phyloP scores from a whole-genome alignment of 2,113 vertebrate genomes.

The Zosterops pallidus region DNA sequence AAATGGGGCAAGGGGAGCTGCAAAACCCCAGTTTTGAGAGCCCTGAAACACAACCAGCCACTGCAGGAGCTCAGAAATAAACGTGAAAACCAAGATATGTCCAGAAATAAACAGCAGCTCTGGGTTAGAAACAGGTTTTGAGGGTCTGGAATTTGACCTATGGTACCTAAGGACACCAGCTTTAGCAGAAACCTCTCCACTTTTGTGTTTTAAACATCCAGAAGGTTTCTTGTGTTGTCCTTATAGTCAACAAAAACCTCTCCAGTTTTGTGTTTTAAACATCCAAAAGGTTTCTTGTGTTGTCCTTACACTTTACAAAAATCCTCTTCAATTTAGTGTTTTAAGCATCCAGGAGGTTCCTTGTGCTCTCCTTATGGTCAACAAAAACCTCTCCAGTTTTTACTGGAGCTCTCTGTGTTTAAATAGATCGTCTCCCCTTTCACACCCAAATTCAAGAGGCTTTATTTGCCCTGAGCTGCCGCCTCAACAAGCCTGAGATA shows the following conservation, averaged over 20 bases:
- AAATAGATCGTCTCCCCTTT: not conserved
- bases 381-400: too few relatives aligned
- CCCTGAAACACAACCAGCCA: not conserved
- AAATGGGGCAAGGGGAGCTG: not conserved
- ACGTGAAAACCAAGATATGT: fast-evolving
- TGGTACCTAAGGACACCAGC: not conserved
- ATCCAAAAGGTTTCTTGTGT: not conserved
- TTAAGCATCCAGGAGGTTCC: not conserved
- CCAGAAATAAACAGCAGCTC: not conserved
- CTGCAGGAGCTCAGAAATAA: not conserved
- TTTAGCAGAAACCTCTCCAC: not conserved
- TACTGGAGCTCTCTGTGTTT: not conserved
- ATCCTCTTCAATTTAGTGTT: fast-evolving
- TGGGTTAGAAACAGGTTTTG: not conserved
- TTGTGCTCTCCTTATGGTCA: too few relatives aligned
- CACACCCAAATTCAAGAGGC: not conserved
- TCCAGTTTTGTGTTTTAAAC: fast-evolving
- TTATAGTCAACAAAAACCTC: not conserved
- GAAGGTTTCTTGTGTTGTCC: not conserved
- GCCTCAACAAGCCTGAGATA: not conserved
- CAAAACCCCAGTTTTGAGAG: not conserved
- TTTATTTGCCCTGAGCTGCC: not conserved
- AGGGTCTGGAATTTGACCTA: not conserved
- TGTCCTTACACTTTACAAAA: not conserved
- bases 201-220: not conserved